A percentile compares a stretch with the other conserved stretches of the same genome.
phyloP scores from a whole-genome alignment of 2,113 vertebrate genomes.

The Pangasianodon gigas region DNA sequence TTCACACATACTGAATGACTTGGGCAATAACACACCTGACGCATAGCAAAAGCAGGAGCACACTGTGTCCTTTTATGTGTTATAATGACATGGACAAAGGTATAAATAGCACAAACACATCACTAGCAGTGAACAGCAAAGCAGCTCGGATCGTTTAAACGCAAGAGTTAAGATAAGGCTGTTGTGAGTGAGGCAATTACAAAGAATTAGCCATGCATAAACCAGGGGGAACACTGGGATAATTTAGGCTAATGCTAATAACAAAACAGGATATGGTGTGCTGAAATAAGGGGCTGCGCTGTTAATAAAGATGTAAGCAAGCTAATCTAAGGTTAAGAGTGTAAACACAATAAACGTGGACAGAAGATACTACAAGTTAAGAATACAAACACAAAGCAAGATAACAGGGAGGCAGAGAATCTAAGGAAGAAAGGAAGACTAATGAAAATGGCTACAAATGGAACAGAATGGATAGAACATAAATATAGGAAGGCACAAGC shows the following conservation, averaged over 20 bases:
- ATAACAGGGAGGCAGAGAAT: not conserved
- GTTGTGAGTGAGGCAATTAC: not conserved
- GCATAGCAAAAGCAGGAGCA: not conserved
- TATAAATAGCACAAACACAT: not conserved
- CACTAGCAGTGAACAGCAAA: not conserved
- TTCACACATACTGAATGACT: not conserved
- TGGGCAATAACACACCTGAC: not conserved
- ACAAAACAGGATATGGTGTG: not conserved
- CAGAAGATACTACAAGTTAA: not conserved
- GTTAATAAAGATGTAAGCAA: not conserved
- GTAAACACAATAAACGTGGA: not conserved
- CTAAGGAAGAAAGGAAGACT: not conserved
- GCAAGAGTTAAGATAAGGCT: not conserved
- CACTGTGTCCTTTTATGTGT: not conserved
- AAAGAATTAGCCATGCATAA: not conserved
- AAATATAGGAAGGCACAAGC: not conserved
- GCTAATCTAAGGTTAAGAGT: not conserved
- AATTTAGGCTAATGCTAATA: slow-evolving; percentile 1
- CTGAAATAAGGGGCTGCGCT: not conserved
- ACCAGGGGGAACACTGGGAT: not conserved
- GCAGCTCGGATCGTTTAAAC: not conserved
- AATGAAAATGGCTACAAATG: not conserved
- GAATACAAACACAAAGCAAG: not conserved
- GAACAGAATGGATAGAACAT: no score
- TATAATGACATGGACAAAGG: not conserved